Conservation (phyloP, 2,888 invertebrate genomes). For the Oscheius sp. region DNA sequence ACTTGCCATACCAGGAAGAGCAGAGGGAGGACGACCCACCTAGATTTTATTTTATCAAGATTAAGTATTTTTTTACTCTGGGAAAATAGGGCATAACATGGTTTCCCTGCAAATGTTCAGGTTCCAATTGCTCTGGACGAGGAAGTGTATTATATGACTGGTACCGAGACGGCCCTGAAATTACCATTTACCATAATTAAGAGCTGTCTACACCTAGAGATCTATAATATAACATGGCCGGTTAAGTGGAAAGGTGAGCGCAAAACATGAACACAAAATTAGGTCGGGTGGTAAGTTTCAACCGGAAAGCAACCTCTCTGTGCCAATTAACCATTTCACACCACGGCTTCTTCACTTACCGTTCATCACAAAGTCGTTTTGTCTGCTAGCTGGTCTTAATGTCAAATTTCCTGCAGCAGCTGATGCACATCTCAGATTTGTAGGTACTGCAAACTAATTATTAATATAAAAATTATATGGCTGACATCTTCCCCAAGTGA, state of each 20-base stretch:
- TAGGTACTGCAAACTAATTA: slow-evolving; percentile 20
- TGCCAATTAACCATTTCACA: too few species aligned
- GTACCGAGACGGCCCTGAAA: slow-evolving; percentile 51
- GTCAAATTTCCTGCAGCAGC: slow-evolving; percentile 28
- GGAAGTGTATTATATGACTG: slow-evolving; percentile 64
- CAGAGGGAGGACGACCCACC: slow-evolving; percentile 36
- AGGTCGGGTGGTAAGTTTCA: slow-evolving; percentile 8
- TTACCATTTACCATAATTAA: too few species aligned
- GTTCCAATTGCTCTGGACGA: slow-evolving; percentile 56
- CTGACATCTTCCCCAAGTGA: slow-evolving; percentile 42
- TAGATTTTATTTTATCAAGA: neutral
- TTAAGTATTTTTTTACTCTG: neutral
- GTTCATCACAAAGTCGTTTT: slow-evolving; percentile 33
- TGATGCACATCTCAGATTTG: slow-evolving; percentile 21
- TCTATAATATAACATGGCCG: slow-evolving; percentile 10
- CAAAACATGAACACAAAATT: slow-evolving; percentile 20
- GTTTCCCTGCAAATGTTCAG: slow-evolving; percentile 32
- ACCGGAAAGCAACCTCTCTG: neutral
- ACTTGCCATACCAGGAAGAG: slow-evolving; percentile 34
- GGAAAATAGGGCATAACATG: slow-evolving; percentile 20
- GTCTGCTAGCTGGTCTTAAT: slow-evolving; percentile 31
- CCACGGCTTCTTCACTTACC: slow-evolving; percentile 1
- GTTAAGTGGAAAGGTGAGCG: slow-evolving; percentile 10
- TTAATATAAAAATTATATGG: neutral
- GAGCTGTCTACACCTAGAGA: too few species aligned